Conservation (phyloP, 2,113 vertebrate genomes). For the Uropsilus gracilis region DNA sequence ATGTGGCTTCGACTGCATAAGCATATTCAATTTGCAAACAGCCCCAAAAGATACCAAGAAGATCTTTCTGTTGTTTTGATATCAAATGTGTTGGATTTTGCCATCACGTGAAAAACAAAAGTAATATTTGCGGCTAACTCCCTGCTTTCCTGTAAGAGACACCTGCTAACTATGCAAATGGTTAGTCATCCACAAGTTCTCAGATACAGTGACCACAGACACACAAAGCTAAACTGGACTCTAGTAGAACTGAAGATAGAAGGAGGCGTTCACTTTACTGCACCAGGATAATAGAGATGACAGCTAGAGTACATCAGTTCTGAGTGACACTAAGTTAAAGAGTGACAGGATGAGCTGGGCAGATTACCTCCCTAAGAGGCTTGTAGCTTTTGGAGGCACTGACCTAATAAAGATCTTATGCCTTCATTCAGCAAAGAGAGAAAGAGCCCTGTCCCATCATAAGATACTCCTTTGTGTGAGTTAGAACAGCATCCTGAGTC, state of each 20-base stretch:
- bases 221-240: neutral
- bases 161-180: neutral
- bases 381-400: neutral
- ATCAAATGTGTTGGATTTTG: constrained; percentile 9
- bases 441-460: neutral
- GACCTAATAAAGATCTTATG: constrained; percentile 61
- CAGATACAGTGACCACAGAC: neutral
- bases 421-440: constrained; percentile 26
- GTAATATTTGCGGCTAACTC: neutral
- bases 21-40: neutral
- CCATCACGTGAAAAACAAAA: neutral
- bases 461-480: neutral
- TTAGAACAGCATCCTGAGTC: neutral
- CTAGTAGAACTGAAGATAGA: neutral
- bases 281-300: constrained; percentile 49
- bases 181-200: neutral
- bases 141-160: neutral
- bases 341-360: constrained; percentile 74
- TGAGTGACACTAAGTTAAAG: constrained; percentile 68
- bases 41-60: constrained; percentile 33
- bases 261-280: neutral
- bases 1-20: constrained; percentile 2
- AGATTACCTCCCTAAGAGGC: constrained; percentile 70
- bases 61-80: neutral
- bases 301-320: constrained; percentile 28